Evolutionary conservation across 2,113 vertebrate species (phyloP), one percentile per base, ranked within the genome.

Genomic region (Hymenochirus boettgeri): DNA sequence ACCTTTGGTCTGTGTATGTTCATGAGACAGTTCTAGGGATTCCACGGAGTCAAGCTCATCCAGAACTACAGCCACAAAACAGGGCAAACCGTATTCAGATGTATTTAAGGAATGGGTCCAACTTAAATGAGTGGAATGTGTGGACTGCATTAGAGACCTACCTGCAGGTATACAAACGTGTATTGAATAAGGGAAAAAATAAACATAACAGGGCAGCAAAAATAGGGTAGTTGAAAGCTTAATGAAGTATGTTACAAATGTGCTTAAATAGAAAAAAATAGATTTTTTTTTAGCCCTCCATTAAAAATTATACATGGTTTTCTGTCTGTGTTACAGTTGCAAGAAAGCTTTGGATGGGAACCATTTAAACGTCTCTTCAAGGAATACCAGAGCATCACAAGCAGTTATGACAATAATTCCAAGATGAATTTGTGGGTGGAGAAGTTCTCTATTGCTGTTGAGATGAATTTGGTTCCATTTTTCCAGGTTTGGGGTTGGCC

Each of bases 401-500:
- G 23, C 17, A 84, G 86, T 6, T 3, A 24, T 0, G 57, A 84
- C 55, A 89, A 90, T 1, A 1, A 47, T 0, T 64, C 27, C 59
- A 92, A 92, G 79, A 90, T 92, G 80, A 92, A 93, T 53, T 71
- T 89, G 10, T 90, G 84, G 52, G 73, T 80, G 17, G 81, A 83
- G 78, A 91, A 71, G 0, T 91, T 93, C 70, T 90, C 86, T 17
- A 26, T 65, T 29, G 51, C 61, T 3, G 85, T 91, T 45, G 81
- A 70, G 53, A 84, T 74, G 76, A 87, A 92, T 58, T 74, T 93
- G 58, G 35, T 17, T 13, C 73, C 73, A 3, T 93, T 92, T 79
- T 89, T 90, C 50, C 74, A 87, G 70, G 71, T 82, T 29, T 93
- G 91, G 90, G 83, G 84, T 51, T 94, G 89, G 90, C 87, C 89